Conservation (phyloP, 2,797 vertebrate genomes). For the Chelon auratus region DNA sequence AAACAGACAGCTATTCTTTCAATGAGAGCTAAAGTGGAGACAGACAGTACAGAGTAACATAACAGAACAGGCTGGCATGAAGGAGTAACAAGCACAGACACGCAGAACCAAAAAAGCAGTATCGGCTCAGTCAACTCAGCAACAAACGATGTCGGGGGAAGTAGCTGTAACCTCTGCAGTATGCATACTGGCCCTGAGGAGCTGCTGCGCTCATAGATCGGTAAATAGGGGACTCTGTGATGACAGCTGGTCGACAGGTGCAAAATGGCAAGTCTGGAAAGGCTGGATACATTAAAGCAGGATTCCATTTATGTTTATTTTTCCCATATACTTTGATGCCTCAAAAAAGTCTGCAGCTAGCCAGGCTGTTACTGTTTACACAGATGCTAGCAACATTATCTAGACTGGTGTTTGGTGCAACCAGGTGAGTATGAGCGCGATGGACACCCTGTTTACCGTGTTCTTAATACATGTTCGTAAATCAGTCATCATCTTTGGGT, state of each 20-base stretch:
- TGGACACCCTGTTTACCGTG: background rate
- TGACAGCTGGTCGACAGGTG: constrained; percentile 12
- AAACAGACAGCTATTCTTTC: background rate
- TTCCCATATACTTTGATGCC: background rate
- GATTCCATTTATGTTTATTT: background rate
- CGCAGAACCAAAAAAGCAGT: constrained; percentile 13
- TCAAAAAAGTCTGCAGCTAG: background rate
- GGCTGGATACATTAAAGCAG: background rate
- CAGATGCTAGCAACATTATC: background rate
- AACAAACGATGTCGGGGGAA: background rate
- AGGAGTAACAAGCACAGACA: constrained; percentile 24
- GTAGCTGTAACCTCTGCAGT: background rate
- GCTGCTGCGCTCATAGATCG: background rate
- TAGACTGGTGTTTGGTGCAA: background rate
- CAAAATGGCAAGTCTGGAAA: background rate
- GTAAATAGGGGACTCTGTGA: background rate
- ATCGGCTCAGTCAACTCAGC: constrained; percentile 2
- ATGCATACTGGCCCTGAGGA: background rate
- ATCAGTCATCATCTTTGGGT: background rate
- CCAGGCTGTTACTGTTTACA: background rate
- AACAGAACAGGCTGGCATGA: background rate
- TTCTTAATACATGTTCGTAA: background rate
- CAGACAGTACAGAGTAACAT: background rate
- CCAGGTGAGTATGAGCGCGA: background rate
- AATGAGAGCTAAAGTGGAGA: background rate